These are phyloP conservation scores for Miichthys miiuy DNA, from an alignment of 2,797 vertebrate genomes.

Conservation along the genomic window DNA sequence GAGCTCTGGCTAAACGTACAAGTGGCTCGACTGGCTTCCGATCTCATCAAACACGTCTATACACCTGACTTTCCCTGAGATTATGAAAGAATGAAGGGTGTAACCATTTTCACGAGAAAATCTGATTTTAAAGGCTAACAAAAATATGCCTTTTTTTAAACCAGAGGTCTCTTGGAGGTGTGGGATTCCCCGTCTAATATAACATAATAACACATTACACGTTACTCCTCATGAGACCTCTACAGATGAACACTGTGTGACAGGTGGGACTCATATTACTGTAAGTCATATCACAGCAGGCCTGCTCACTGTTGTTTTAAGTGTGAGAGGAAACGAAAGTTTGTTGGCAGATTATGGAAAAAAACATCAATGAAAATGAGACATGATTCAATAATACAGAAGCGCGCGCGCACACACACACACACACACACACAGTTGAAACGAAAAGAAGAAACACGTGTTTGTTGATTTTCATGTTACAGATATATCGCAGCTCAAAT, in stretches of 20 bases:
- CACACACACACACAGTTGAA: neutral
- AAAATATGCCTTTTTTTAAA: conserved; percentile 3
- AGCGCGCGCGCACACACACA: neutral
- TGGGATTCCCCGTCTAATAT: neutral
- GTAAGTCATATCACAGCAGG: neutral
- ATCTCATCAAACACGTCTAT: neutral
- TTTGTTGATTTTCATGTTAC: neutral
- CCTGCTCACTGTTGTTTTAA: neutral
- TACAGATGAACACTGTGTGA: neutral
- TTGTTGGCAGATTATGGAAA: neutral
- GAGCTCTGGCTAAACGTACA: neutral
- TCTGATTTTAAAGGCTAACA: neutral
- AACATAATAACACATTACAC: neutral
- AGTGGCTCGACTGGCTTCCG: conserved; percentile 25
- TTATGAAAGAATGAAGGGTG: neutral
- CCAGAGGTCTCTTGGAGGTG: neutral
- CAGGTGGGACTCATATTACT: conserved; percentile 21
- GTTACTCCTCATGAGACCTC: neutral
- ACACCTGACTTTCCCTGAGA: neutral
- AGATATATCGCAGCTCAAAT: neutral
- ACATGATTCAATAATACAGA: neutral
- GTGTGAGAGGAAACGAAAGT: neutral
- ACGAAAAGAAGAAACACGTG: neutral
- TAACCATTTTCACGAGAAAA: no score
- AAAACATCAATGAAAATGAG: neutral